Evolutionary conservation across 1,140 invertebrate species (phyloP), one percentile per base, ranked within the genome.

Genomic region (Meteorus sp.): DNA sequence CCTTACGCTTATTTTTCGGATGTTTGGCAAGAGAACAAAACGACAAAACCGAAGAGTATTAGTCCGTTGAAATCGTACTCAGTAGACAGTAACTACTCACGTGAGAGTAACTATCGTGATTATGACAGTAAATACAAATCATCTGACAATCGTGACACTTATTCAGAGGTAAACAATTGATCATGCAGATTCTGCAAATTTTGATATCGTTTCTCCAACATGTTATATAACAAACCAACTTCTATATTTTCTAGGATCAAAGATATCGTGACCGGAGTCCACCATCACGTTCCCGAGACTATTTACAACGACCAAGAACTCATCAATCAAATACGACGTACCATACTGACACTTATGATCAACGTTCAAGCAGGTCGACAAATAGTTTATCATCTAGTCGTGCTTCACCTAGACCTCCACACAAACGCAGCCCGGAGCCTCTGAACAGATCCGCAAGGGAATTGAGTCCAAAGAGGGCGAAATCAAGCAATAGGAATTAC

Each of bases 1-100:
- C 78, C 78, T 1, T 80, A 77, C 51, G 75, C 78, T 5, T 80
- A 80, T 51, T 80, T 80, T 50, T 80, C 78, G 1, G 78, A 80
- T 41, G 76, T 80, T 3, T 80, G 78, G 78, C 77, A 79, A 63
- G 78, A 79, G 59, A 79, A 75, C 45, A 79, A 79, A 41, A 48
- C 70, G 0, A 71, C 72, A 44, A 73, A 73, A 29, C 11, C 56
- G 9, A 43, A 39, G 1, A 59, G 56, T 37, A 66, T 64, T 39
- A 66, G 56, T 17, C 63, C 58, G 6, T 63, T 6, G 27, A 72
- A 73, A 52, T 69, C 71, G 19, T 76, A 74, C 33, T 41, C 68
- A 7, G 48, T 61, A 6, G 74, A 78, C 13, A 71, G 35, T 29
- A 70, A 58, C 63, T 77, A 76, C 47, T 58, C 63, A 5, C 72